Evolutionary conservation across 1,140 invertebrate species (phyloP), one percentile per base, ranked within the genome.

Genomic region (Sarcophaga bullata): DNA sequence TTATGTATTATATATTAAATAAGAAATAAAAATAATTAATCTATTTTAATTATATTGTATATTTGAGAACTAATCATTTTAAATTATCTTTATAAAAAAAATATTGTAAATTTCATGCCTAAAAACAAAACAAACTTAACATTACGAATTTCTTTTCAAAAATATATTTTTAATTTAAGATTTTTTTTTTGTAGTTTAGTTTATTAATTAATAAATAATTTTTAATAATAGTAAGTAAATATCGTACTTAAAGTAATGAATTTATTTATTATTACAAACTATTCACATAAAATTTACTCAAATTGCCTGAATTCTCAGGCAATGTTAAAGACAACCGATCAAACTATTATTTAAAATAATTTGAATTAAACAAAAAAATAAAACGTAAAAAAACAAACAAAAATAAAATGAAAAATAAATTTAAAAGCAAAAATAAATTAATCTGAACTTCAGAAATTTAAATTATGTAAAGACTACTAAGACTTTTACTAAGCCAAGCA

Each of bases 231-330:
- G 13, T 58, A 58, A 58, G 54, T 58, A 58, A 58, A 68, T 7
- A 25, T 25, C 62, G 19, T 68, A 68, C 62, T 68, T 68, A 68
- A 68, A 68, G 62, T 68, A 68, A 68, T 37, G 25, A 52, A 68
- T 19, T 68, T 9, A 68, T 68, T 68, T 68, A 68, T 19, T 68
- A 68, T 19, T 68, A 6, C 54, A 25, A 68, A 25, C 17, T 7
- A 68, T 37, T 37, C 17, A 68, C 9, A 25, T 68, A 9, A 19
- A 68, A 68, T 62, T 68, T n/a, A 68, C 62, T 19, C 62, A 68
- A 68, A 68, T 68, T 68, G 17, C 19, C n/a, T 68, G 17, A 19
- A 17, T 8, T 68, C 19, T 68, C 15, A 68, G 54, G n/a, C 54
- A 58, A 15, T 58, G 54, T n/a, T 15, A 58, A 58, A n/a, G 0